A percentile compares a stretch with the other conserved stretches of the same genome.
Conservation (phyloP, 2,113 vertebrate genomes). For the Pogona vitticeps region DNA sequence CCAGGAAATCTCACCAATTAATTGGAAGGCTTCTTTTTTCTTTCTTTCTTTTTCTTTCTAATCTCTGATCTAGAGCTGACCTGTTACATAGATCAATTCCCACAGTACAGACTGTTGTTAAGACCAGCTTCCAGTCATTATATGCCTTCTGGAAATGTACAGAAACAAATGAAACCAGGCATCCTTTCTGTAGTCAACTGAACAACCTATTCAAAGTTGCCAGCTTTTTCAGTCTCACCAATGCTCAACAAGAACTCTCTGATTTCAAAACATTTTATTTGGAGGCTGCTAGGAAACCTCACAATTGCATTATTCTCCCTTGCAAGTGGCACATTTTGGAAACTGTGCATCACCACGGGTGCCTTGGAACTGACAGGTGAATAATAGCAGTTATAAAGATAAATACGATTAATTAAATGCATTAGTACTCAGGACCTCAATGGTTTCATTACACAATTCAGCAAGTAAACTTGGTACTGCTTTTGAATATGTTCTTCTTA, state of each 20-base stretch:
- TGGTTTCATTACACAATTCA: neutral
- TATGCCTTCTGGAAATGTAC: neutral
- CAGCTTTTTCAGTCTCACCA: constrained; percentile 5
- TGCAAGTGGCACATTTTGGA: neutral
- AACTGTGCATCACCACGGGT: neutral
- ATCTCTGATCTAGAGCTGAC: neutral
- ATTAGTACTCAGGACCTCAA: neutral
- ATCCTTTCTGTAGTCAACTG: neutral
- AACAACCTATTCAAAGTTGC: neutral
- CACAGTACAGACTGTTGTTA: neutral
- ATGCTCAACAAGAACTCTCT: neutral
- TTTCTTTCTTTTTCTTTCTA: no score
- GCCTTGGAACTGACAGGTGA: neutral
- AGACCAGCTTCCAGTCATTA: neutral
- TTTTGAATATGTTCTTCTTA: constrained; percentile 2
- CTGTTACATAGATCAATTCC: neutral
- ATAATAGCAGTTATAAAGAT: neutral
- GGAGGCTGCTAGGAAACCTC: neutral
- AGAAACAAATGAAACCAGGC: neutral
- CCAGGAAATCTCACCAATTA: neutral
- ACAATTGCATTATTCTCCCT: neutral
- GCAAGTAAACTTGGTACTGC: neutral
- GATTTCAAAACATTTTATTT: neutral
- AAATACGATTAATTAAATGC: neutral
- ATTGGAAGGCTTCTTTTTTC: neutral